phyloP scores from a whole-genome alignment of 2,113 vertebrate species.

The Mola mola region DNA sequence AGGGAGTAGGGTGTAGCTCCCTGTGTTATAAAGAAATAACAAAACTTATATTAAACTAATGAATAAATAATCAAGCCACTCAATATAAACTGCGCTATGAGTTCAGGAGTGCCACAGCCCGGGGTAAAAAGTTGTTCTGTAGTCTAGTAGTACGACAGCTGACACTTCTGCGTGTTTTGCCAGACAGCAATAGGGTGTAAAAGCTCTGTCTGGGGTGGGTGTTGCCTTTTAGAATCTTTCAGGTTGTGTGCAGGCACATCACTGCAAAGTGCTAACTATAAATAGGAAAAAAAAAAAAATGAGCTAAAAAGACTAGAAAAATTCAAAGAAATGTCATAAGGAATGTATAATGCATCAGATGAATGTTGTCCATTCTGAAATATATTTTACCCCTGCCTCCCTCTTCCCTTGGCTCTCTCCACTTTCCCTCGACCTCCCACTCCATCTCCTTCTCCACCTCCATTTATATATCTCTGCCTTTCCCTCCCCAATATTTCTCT shows the following conservation, averaged over 20 bases:
- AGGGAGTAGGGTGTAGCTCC: too few relatives aligned
- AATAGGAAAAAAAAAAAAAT: background rate
- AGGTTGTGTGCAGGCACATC: background rate
- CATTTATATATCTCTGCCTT: conserved; percentile 34
- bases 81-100: too few relatives aligned
- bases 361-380: conserved; percentile 48
- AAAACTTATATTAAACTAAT: too few relatives aligned
- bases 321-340: conserved; percentile 44
- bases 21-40: too few relatives aligned
- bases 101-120: too few relatives aligned
- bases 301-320: too few relatives aligned
- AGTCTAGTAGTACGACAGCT: too few relatives aligned
- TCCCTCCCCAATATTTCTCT: conserved; percentile 51
- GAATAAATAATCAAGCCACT: conserved; percentile 60
- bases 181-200: background rate
- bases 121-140: too few relatives aligned
- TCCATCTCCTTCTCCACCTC: too few relatives aligned
- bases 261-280: conserved; percentile 11
- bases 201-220: too few relatives aligned
- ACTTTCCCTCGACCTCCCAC: conserved; percentile 27
- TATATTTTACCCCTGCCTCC: conserved; percentile 18
- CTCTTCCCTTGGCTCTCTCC: conserved; percentile 23
- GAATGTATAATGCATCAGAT: conserved; percentile 53
- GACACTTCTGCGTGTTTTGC: background rate
- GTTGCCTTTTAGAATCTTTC: background rate